Evolutionary conservation across 2,797 vertebrate genomes (phyloP).

Genomic region (Hirundo rustica): DNA sequence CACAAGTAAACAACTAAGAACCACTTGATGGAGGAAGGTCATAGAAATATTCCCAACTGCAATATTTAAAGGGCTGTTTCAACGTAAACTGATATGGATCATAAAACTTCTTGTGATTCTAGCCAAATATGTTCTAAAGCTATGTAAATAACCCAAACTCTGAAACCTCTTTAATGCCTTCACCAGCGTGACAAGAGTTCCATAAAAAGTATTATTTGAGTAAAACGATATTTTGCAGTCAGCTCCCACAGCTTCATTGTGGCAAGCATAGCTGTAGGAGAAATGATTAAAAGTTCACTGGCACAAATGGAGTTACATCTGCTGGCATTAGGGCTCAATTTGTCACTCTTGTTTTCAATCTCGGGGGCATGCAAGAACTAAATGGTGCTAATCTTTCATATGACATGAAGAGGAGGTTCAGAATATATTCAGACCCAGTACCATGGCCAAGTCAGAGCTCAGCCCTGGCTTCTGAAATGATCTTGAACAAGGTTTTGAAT

Average conservation of each 20-base stretch:
- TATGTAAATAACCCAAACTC: not conserved
- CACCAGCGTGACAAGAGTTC: not conserved
- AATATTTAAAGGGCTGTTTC: not conserved
- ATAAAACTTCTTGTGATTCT: not conserved
- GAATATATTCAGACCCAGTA: not conserved
- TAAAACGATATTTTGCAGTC: not conserved
- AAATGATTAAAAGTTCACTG: slow-evolving; percentile 2
- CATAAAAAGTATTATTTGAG: not conserved
- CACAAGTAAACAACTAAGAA: not conserved
- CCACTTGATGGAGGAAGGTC: not conserved
- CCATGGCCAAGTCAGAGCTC: not conserved
- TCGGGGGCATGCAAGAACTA: not conserved
- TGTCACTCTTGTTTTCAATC: slow-evolving; percentile 29
- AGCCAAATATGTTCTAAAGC: not conserved
- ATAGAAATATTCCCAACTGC: not conserved
- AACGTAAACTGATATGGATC: not conserved
- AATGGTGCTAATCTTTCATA: not conserved
- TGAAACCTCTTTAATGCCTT: not conserved
- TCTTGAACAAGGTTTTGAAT: not conserved
- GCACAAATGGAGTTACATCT: slow-evolving; percentile 26
- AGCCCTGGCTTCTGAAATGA: not conserved
- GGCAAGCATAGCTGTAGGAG: not conserved
- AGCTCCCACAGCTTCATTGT: not conserved
- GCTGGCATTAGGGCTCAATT: slow-evolving; percentile 19
- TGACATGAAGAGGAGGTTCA: not conserved